These are phyloP conservation scores for Nephrocerus scutellatus DNA, from an alignment of 2,888 invertebrate genomes.

Conservation along the genomic window DNA sequence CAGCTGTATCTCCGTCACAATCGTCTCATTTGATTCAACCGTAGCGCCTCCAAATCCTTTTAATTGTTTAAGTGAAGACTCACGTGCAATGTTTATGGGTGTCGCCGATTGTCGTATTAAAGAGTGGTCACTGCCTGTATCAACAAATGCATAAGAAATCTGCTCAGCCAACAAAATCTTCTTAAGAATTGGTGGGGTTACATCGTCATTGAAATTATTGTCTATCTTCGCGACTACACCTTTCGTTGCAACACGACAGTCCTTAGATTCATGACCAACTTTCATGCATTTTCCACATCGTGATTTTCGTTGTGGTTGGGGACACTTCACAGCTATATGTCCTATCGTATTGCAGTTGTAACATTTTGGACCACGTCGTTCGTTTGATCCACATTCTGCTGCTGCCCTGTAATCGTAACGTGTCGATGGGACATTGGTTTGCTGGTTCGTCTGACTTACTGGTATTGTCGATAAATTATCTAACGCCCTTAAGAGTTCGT, in stretches of 20 bases:
- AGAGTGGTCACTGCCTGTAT: conserved; percentile 14
- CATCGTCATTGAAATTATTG: neutral
- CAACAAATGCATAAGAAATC: conserved; percentile 10
- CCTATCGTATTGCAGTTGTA: conserved; percentile 16
- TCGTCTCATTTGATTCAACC: conserved; percentile 10
- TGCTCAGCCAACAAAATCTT: conserved; percentile 2
- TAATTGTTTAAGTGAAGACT: conserved; percentile 5
- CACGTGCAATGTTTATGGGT: neutral
- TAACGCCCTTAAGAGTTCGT: conserved; percentile 16
- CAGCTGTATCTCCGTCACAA: conserved; percentile 7
- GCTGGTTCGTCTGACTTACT: conserved; percentile 4
- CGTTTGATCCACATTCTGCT: neutral
- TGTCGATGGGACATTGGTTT: neutral
- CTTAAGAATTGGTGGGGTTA: conserved; percentile 6
- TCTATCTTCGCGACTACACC: conserved; percentile 7
- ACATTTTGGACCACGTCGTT: conserved; percentile 7
- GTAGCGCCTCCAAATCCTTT: conserved; percentile 19
- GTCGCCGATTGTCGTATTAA: conserved; percentile 9
- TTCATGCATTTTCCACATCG: conserved; percentile 9
- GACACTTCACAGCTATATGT: conserved; percentile 15
- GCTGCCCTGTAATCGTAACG: neutral
- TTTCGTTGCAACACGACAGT: conserved; percentile 9
- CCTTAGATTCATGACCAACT: conserved; percentile 15
- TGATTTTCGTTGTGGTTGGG: conserved; percentile 8
- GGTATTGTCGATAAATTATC: conserved; percentile 10